These are phyloP conservation scores for Cheilosia soror DNA, from an alignment of 2,888 invertebrate genomes.

Conservation along the genomic window DNA sequence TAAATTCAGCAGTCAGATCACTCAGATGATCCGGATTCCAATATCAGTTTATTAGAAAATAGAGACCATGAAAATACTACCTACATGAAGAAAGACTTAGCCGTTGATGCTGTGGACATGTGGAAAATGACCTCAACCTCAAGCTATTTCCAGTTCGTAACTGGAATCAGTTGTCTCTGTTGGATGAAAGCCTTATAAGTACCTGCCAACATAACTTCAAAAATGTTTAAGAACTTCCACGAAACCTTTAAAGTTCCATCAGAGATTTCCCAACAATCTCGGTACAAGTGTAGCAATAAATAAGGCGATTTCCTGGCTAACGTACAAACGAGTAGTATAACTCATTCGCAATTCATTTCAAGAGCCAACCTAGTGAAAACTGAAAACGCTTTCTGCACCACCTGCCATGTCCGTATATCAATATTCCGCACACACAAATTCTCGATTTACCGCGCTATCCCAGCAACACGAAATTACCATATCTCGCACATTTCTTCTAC, in stretches of 20 bases:
- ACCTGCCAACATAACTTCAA: neutral
- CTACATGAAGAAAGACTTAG: too few relatives aligned
- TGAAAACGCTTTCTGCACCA: constrained; percentile 29
- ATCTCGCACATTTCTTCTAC: constrained; percentile 39
- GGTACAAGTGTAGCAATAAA: constrained; percentile 40
- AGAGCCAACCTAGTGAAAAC: constrained; percentile 7
- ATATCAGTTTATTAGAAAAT: too few relatives aligned
- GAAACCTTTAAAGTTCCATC: too few relatives aligned
- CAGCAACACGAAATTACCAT: constrained; percentile 66
- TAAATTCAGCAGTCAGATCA: too few relatives aligned
- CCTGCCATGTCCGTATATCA: constrained; percentile 64
- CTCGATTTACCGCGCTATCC: constrained; percentile 60
- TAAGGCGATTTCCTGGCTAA: constrained; percentile 36
- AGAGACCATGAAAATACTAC: too few relatives aligned
- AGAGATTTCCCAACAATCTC: neutral
- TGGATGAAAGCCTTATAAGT: too few relatives aligned
- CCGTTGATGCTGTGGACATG: too few relatives aligned
- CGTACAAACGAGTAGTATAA: constrained; percentile 38
- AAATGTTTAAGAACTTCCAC: neutral
- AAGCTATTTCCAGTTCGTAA: too few relatives aligned
- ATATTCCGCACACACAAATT: constrained; percentile 63
- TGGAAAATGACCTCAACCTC: too few relatives aligned
- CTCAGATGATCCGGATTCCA: too few relatives aligned
- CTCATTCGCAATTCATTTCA: constrained; percentile 7
- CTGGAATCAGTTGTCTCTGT: too few relatives aligned